Percentiles rank a stretch among this genome's conserved stretches.
Evolutionary conservation across 2,797 vertebrate species (phyloP).

Genomic region (Gymnothorax reevesii): DNA sequence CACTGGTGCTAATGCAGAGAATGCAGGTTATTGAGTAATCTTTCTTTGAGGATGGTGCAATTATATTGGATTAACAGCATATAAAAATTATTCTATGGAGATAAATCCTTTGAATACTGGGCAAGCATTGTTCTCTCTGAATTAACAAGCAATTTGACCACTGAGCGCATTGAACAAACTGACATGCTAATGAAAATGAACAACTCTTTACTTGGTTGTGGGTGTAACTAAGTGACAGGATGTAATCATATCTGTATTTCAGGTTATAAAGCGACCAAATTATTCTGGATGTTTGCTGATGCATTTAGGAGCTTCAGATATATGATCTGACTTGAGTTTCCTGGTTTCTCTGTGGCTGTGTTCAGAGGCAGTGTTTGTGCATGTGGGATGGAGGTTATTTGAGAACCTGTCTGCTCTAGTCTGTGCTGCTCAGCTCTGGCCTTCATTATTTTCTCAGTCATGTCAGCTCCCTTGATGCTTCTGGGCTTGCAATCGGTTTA

Average conservation of each 20-base stretch:
- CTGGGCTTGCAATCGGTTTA: slow-evolving; percentile 48
- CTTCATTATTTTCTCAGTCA: slow-evolving; percentile 10
- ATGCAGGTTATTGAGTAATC: background rate
- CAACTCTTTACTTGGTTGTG: background rate
- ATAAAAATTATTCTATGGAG: background rate
- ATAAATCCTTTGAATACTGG: background rate
- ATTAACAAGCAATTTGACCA: background rate
- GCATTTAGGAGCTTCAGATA: background rate
- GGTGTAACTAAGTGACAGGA: background rate
- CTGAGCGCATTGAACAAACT: background rate
- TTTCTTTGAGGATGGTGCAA: background rate
- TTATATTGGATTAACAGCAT: background rate
- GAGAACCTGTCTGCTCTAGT: slow-evolving; percentile 23
- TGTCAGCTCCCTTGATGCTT: slow-evolving; percentile 20
- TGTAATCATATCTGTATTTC: background rate
- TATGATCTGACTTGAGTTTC: background rate
- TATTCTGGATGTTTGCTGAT: background rate
- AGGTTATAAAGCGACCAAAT: background rate
- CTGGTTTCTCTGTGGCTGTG: background rate
- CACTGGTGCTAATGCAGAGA: background rate
- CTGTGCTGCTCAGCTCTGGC: slow-evolving; percentile 30
- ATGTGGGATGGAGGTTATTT: slow-evolving; percentile 8
- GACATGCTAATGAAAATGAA: background rate
- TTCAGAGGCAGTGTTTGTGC: background rate
- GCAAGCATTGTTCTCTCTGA: background rate